Evolutionary conservation across 2,797 vertebrate genomes (phyloP), one percentile per base, ranked within the genome.

Genomic region (Scomberomorus guttatus): DNA sequence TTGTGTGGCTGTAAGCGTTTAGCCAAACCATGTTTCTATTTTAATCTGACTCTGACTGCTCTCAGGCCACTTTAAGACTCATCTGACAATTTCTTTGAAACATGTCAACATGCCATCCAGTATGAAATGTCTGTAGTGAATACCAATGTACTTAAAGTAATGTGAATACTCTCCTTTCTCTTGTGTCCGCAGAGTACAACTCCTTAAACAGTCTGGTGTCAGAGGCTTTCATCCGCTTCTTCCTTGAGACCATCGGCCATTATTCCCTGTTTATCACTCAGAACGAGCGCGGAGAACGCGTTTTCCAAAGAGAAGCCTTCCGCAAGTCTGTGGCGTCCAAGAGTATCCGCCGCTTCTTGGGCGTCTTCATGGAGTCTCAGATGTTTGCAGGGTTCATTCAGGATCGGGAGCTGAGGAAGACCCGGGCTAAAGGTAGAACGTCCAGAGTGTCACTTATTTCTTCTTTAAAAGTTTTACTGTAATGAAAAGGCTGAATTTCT

Each of bases 371-470:
- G 98, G 98, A 99, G 92, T 99, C 98, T 58, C 98, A 99, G 94
- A 99, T 99, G 98, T 99, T 99, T 59, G 96, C 98, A 13, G 98
- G 98, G 34, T 99, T 99, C 93, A 99, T 99, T 91, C 98, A 99
- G 94, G 98, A 99, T 92, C 95, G 97, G 51, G 98, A 99, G 92
- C 95, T 99, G 81, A 95, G 98, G 75, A 99, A 99, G 87, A 97
- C 97, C 85, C 92, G 98, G 57, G 98, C 98, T n/a, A 99, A 99
- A 96, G 98, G 98, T 99, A 94, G 39, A 72, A n/a, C 22, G 29
- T 7, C 3, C 32, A 20, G 5, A 62, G 24, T 51, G 15, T 42
- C 57, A 48, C 44, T 13, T 39, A 1, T 50, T 64, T 67, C 24
- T 34, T 20, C 25, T 34, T 60, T 29, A 22, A 72, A 68, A 15